phyloP scores from a whole-genome alignment of 2,113 vertebrate genomes.

The Colinus virginianus region DNA sequence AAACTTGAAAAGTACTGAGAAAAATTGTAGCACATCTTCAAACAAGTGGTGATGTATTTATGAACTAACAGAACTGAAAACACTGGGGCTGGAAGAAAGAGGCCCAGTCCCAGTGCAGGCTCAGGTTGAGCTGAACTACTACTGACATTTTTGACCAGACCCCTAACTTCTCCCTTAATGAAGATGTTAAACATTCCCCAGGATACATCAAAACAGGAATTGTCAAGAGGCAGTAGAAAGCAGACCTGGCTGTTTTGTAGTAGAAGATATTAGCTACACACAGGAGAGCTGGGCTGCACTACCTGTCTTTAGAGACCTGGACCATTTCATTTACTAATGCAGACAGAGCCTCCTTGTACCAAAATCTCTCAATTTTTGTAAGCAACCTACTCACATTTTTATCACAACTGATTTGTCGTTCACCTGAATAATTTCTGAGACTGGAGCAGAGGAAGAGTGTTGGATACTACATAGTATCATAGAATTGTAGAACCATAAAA shows the following conservation, averaged over 20 bases:
- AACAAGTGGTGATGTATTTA: constrained; percentile 22
- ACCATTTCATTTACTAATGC: not conserved
- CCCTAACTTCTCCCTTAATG: not conserved
- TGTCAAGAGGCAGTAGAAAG: not conserved
- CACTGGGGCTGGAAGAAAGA: not conserved
- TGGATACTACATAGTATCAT: not conserved
- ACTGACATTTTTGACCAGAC: not conserved
- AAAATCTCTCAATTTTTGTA: not conserved
- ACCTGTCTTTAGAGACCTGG: not conserved
- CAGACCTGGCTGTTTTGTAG: not conserved
- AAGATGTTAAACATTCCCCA: not conserved
- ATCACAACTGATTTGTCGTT: not conserved
- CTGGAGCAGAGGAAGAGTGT: not conserved
- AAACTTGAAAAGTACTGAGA: constrained; percentile 41
- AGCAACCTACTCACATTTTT: not conserved
- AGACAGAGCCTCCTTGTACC: not conserved
- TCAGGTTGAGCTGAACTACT: not conserved
- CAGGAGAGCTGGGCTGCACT: not conserved
- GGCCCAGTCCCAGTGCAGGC: not conserved
- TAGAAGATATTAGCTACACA: not conserved
- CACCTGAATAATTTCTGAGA: not conserved
- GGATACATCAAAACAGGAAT: not conserved
- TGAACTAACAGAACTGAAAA: constrained; percentile 13
- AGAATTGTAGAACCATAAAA: too few relatives aligned
- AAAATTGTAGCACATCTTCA: not conserved